Evolutionary conservation across 2,888 invertebrate genomes (phyloP).

Genomic region (Dexiosoma caninum): DNA sequence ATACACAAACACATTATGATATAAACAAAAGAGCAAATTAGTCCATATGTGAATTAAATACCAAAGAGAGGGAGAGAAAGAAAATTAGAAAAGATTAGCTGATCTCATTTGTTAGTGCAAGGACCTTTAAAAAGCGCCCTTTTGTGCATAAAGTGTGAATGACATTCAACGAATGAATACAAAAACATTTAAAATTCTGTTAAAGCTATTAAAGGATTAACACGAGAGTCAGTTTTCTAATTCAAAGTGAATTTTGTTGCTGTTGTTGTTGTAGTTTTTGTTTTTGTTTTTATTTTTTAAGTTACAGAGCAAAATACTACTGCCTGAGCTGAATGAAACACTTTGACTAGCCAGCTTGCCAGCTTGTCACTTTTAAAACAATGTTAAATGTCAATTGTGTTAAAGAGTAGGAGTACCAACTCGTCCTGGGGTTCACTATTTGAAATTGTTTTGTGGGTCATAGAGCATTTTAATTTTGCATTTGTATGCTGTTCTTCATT

Average conservation of each 20-base stretch:
- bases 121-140: slow-evolving; percentile 35
- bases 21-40: slow-evolving; percentile 29
- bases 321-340: background rate
- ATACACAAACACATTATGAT: background rate
- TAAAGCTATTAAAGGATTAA: slow-evolving; percentile 67
- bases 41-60: slow-evolving; percentile 56
- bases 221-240: slow-evolving; percentile 62
- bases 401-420: slow-evolving; percentile 14
- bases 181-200: slow-evolving; percentile 61
- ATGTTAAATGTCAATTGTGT: slow-evolving; percentile 47
- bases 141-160: background rate
- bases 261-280: no score
- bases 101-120: slow-evolving; percentile 54
- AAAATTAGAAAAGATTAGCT: slow-evolving; percentile 48
- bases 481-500: slow-evolving; percentile 21
- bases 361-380: slow-evolving; percentile 33
- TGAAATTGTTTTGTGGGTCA: slow-evolving; percentile 58
- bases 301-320: background rate
- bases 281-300: no score
- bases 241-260: slow-evolving; percentile 41
- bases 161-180: background rate
- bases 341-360: background rate
- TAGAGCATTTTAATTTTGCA: slow-evolving; percentile 35
- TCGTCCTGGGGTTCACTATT: slow-evolving; percentile 16
- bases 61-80: background rate